Percentiles rank a stretch among this genome's conserved stretches.
Evolutionary conservation across 2,888 invertebrate species (phyloP).

Genomic region (Eupithecia tripunctaria): DNA sequence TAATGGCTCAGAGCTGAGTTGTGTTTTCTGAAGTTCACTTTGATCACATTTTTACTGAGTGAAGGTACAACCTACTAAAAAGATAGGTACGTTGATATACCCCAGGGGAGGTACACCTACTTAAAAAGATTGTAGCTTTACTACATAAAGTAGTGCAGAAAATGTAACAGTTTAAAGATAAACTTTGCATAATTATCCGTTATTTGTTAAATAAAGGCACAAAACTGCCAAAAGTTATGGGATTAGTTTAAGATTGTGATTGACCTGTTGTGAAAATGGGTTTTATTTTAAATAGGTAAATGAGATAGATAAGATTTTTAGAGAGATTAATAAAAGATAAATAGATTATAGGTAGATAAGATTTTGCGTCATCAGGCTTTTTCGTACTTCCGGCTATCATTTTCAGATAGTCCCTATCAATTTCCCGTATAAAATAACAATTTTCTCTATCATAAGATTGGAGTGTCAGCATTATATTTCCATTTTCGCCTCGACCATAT

Average conservation of each 20-base stretch:
- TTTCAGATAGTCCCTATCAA: not conserved
- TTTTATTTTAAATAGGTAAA: too few species aligned
- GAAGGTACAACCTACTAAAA: not conserved
- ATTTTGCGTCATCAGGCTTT: not conserved
- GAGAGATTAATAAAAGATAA: too few species aligned
- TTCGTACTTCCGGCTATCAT: not conserved
- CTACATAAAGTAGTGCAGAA: not conserved
- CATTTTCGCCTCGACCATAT: slow-evolving; percentile 25
- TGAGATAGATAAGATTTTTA: too few species aligned
- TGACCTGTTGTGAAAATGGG: not conserved
- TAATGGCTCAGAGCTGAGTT: not conserved
- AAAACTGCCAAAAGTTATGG: not conserved
- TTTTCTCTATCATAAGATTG: slow-evolving; percentile 5
- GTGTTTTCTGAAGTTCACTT: not conserved
- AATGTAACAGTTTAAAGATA: not conserved
- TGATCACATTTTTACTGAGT: not conserved
- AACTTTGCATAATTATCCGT: too few species aligned
- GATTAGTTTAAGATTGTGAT: not conserved
- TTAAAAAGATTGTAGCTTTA: not conserved
- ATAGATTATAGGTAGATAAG: too few species aligned
- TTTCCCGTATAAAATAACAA: not conserved
- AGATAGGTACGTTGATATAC: not conserved
- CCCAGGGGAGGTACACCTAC: not conserved
- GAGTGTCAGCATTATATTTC: slow-evolving; percentile 25
- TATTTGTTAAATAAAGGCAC: not conserved